Evolutionary conservation across 1,140 invertebrate genomes (phyloP).

Genomic region (Micrasema longulum): DNA sequence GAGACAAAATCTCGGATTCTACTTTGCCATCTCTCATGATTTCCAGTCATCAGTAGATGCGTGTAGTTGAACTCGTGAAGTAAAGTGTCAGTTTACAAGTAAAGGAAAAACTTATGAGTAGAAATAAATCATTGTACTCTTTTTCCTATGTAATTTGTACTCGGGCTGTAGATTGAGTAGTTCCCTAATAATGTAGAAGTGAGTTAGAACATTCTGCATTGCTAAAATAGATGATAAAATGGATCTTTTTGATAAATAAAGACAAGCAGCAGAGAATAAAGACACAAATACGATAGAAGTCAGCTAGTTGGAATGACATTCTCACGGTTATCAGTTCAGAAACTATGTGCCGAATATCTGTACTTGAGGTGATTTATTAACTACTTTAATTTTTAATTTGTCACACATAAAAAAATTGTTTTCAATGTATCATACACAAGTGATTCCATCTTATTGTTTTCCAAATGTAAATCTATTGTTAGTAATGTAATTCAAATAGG

Average conservation of each 20-base stretch:
- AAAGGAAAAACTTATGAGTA: slow-evolving; percentile 28
- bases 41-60: not conserved
- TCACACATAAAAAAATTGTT: slow-evolving; percentile 25
- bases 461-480: slow-evolving; percentile 51
- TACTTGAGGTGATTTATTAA: slow-evolving; percentile 22
- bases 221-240: slow-evolving; percentile 24
- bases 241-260: too few species aligned
- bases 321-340: slow-evolving; percentile 1
- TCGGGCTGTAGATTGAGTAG: slow-evolving; percentile 23
- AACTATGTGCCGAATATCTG: slow-evolving; percentile 23
- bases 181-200: slow-evolving; percentile 31
- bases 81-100: slow-evolving; percentile 12
- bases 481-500: slow-evolving; percentile 53
- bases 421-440: slow-evolving; percentile 38
- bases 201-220: slow-evolving; percentile 17
- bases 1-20: too few species aligned
- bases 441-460: slow-evolving; percentile 46
- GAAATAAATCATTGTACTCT: slow-evolving; percentile 23
- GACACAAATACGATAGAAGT: too few species aligned
- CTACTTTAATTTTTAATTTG: slow-evolving; percentile 18
- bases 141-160: slow-evolving; percentile 32
- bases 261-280: too few species aligned
- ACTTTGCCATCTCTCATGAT: not conserved
- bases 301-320: not conserved
- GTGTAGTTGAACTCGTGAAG: not conserved